A percentile compares a stretch with the other conserved stretches of the same genome.
Conservation (phyloP, 2,888 invertebrate genomes). For the Rotaria magnacalcarata region DNA sequence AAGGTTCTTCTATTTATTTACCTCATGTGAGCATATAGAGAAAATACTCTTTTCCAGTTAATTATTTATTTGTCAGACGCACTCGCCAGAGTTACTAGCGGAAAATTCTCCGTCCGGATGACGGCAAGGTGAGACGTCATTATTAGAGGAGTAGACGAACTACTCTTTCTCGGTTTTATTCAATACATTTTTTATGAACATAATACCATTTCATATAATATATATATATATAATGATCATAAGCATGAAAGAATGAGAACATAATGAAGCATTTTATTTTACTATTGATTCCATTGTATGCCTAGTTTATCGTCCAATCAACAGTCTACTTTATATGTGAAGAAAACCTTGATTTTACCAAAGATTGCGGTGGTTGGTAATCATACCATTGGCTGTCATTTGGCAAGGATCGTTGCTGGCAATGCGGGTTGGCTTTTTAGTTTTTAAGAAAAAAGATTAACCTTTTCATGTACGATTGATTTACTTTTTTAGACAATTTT, state of each 20-base stretch:
- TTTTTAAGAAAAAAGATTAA: background rate
- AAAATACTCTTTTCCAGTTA: background rate
- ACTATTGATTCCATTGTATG: background rate
- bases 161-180: background rate
- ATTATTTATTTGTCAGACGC: background rate
- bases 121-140: background rate
- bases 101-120: background rate
- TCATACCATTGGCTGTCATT: background rate
- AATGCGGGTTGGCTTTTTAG: background rate
- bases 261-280: background rate
- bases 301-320: background rate
- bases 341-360: background rate
- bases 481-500: background rate
- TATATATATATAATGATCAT: background rate
- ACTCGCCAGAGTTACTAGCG: background rate
- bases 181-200: background rate
- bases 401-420: background rate
- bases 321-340: background rate
- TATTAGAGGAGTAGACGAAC: background rate
- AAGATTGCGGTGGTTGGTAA: background rate
- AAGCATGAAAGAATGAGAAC: background rate
- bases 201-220: background rate
- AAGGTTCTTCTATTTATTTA: background rate
- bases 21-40: background rate
- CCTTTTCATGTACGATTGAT: too few species aligned